A percentile compares a stretch with the other conserved stretches of the same genome.
phyloP scores from a whole-genome alignment of 1,140 invertebrate species.

The Drosophila arawakana region DNA sequence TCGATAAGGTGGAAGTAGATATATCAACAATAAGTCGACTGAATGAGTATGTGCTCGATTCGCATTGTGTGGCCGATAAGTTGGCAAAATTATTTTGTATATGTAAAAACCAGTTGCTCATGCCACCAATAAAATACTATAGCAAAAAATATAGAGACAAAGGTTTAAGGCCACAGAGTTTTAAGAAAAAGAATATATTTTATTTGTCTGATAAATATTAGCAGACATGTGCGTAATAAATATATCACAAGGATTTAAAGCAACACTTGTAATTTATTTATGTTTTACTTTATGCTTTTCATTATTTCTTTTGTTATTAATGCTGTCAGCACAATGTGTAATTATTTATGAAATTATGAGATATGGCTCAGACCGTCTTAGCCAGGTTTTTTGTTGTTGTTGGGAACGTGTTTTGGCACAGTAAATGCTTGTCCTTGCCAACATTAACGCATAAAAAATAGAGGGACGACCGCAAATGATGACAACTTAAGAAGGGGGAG shows the following conservation, averaged over 20 bases:
- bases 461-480: constrained; percentile 13
- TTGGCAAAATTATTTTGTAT: constrained; percentile 86
- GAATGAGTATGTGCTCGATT: constrained; percentile 86
- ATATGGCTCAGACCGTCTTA: constrained; percentile 47
- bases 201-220: background rate
- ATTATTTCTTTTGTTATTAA: constrained; percentile 12
- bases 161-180: background rate
- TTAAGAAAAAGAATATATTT: background rate
- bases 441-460: constrained; percentile 47
- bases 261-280: background rate
- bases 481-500: constrained; percentile 12
- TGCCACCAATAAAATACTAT: background rate
- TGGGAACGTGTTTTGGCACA: constrained; percentile 66
- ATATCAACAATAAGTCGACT: constrained; percentile 86
- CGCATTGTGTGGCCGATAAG: constrained; percentile 85
- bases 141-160: background rate
- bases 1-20: constrained; percentile 49
- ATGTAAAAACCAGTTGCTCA: constrained; percentile 13
- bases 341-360: constrained; percentile 82
- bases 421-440: constrained; percentile 64
- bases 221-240: background rate
- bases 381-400: constrained; percentile 16
- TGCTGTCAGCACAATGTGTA: constrained; percentile 77
- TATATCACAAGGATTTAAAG: background rate
- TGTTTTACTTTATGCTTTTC: background rate